Conservation (phyloP, 2,888 invertebrate genomes). For the Agapostemon virescens region DNA sequence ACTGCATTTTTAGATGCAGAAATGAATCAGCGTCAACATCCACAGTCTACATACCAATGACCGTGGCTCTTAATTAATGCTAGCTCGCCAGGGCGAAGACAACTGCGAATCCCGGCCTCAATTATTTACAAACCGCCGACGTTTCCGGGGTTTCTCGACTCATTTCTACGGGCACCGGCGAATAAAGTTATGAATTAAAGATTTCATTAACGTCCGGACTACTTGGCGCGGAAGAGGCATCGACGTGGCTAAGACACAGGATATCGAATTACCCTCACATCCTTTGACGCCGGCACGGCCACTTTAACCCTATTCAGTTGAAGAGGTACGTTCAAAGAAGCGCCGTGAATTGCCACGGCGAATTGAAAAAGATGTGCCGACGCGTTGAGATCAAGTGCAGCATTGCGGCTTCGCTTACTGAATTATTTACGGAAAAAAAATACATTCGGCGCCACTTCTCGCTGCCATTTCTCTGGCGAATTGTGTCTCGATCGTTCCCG, state of each 20-base stretch:
- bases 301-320: conserved; percentile 64
- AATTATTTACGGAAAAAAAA: conserved; percentile 62
- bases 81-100: background rate
- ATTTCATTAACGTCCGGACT: conserved; percentile 48
- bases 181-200: conserved; percentile 32
- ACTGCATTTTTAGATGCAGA: too few species aligned
- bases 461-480: conserved; percentile 23
- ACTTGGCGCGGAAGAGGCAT: conserved; percentile 21
- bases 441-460: conserved; percentile 12
- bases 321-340: conserved; percentile 60
- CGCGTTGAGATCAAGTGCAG: conserved; percentile 52
- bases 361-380: conserved; percentile 50
- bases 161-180: background rate
- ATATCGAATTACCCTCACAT: conserved; percentile 62
- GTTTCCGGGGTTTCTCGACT: background rate
- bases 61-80: conserved; percentile 5
- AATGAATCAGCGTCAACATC: background rate
- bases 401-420: conserved; percentile 50
- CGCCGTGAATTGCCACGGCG: conserved; percentile 42
- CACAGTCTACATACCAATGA: background rate
- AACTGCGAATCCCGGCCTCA: background rate
- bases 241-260: conserved; percentile 44
- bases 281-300: conserved; percentile 59
- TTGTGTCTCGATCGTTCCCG: background rate
- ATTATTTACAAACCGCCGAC: conserved; percentile 41